phyloP scores from a whole-genome alignment of 2,113 vertebrate genomes.

The Chrysemys picta region DNA sequence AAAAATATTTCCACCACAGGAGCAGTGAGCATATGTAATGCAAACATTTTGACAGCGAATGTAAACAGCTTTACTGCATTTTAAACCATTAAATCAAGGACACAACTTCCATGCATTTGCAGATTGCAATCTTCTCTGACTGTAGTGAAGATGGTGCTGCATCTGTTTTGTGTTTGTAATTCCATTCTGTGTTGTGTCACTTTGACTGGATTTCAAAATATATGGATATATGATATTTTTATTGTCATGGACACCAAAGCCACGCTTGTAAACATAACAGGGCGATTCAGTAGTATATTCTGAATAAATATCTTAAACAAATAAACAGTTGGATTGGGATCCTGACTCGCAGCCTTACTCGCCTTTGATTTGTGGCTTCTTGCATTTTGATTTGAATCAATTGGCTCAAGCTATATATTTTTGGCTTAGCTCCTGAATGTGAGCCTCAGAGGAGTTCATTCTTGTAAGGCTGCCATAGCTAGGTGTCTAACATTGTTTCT shows the following conservation, averaged over 20 bases:
- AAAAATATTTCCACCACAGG: constrained; percentile 59
- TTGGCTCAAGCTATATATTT: neutral
- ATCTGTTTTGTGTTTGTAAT: constrained; percentile 71
- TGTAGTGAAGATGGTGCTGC: constrained; percentile 57
- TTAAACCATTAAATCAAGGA: constrained; percentile 67
- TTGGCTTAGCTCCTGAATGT: neutral
- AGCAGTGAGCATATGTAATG: constrained; percentile 75
- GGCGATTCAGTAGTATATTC: neutral
- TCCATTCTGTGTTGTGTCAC: constrained; percentile 48
- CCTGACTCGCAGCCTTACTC: neutral
- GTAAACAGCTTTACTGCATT: constrained; percentile 69
- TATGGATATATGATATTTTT: neutral
- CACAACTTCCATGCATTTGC: constrained; percentile 59
- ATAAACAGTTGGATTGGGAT: neutral
- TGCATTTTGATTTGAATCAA: neutral
- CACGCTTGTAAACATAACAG: neutral
- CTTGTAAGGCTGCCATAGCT: neutral
- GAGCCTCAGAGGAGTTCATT: neutral
- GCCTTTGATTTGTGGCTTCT: neutral
- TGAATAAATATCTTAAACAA: neutral
- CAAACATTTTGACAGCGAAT: constrained; percentile 77
- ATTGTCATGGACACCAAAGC: constrained; percentile 24
- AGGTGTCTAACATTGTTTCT: neutral
- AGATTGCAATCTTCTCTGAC: constrained; percentile 46
- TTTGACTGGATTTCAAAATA: constrained; percentile 63